Conservation (phyloP, 2,797 vertebrate genomes). For the Enteromius paludinosus region DNA sequence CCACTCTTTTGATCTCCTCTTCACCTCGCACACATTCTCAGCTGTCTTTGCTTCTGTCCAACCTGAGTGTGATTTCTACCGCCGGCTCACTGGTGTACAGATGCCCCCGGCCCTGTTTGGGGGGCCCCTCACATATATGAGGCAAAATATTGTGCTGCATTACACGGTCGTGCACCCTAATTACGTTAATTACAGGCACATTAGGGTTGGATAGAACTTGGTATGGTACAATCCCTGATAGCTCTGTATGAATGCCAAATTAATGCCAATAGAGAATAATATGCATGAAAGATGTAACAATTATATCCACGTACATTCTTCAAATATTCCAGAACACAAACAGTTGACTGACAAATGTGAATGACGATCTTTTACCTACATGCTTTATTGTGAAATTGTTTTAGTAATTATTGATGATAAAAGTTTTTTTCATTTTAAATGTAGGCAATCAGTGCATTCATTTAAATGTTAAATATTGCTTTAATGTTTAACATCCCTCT, state of each 20-base stretch:
- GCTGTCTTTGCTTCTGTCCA: constrained; percentile 5
- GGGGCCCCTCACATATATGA: not conserved
- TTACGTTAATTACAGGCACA: not conserved
- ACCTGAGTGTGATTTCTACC: constrained; percentile 16
- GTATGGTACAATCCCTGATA: not conserved
- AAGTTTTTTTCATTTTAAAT: not conserved
- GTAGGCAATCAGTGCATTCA: not conserved
- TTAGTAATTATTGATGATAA: not conserved
- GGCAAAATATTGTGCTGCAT: not conserved
- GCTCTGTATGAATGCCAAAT: not conserved
- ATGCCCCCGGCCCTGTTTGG: not conserved
- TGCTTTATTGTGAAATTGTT: not conserved
- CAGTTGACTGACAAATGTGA: not conserved
- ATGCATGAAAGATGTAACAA: not conserved
- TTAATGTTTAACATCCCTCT: not conserved
- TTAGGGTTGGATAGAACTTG: not conserved
- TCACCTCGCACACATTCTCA: constrained; percentile 10
- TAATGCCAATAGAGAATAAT: not conserved
- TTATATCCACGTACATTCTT: not conserved
- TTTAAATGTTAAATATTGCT: not conserved
- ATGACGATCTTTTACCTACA: not conserved
- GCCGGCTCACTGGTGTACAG: not conserved
- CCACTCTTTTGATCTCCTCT: constrained; percentile 16
- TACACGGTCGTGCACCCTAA: not conserved
- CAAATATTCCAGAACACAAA: not conserved